Evolutionary conservation across 2,113 vertebrate genomes (phyloP), one percentile per base, ranked within the genome.

Genomic region (Orientallactaga bullata): DNA sequence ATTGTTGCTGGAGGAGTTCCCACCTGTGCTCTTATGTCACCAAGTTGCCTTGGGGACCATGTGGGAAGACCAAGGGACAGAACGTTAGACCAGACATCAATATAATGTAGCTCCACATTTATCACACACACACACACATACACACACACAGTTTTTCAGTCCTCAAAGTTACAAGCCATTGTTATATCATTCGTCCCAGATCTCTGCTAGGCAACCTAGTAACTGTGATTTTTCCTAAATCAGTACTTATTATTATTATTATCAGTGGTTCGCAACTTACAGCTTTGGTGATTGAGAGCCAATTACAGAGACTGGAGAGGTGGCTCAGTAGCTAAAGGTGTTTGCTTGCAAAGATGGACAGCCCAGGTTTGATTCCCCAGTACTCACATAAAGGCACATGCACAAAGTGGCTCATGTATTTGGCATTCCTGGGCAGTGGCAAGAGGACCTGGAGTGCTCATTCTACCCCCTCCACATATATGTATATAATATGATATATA

Each of bases 181-280:
- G 15, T 16, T 84, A 79, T 28, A 23, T 47, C 28, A 77, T 13
- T 87, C 24, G 61, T 1, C 85, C 47, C 37, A 74, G 0, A 7
- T 88, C 69, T 60, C 87, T 90, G 24, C 71, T 78, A 92, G 65
- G 85, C 12, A 85, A 79, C 20, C 17, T 77, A 32, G 12, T 51
- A 16, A 77, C 17, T 76, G 3, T 42, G 83, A 3, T 77, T 78
- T 94, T 89, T 92, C 74, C 92, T 88, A 47, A 93, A 92, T 82
- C 83, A 66, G 1, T 79, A 85, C 20, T 85, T 77, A 55, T 1
- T 21, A 93, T 76, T 26, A 87, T n/a, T n/a, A 61, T 21, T 93
- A n/a, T 60, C 16, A 3, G 18, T 32, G 21, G 21, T 55, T 96
- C 74, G 86, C 39, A 86, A 63, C 32, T 24, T 84, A 51, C 1